phyloP scores from a whole-genome alignment of 2,113 vertebrate species.

The Hypocryptadius cinnamomeus region DNA sequence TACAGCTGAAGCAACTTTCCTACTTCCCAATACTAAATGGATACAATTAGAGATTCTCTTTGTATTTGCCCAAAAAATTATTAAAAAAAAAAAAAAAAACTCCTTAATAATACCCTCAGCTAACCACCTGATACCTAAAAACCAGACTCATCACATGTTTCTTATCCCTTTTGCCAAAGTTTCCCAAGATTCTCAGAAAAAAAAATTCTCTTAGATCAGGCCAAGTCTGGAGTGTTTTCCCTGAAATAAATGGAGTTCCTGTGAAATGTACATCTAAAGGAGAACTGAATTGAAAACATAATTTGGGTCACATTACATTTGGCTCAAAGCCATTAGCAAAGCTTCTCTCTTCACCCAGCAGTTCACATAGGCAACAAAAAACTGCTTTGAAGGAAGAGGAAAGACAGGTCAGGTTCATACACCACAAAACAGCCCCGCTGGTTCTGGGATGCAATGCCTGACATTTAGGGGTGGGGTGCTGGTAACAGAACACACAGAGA shows the following conservation, averaged over 20 bases:
- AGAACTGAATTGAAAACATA: background rate
- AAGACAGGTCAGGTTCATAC: background rate
- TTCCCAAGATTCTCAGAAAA: background rate
- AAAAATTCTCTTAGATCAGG: background rate
- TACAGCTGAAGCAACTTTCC: background rate
- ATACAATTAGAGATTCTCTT: background rate
- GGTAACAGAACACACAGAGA: background rate
- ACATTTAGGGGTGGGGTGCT: background rate
- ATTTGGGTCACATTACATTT: background rate
- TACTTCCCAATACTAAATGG: background rate
- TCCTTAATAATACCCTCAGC: background rate
- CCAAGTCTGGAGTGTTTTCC: background rate
- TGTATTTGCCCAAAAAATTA: background rate
- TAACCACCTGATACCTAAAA: background rate
- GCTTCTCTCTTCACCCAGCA: background rate
- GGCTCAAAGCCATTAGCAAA: background rate
- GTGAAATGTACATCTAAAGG: background rate
- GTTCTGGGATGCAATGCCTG: background rate
- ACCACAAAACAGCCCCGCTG: background rate
- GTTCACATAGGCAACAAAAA: background rate
- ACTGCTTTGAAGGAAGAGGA: background rate
- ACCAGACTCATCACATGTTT: background rate
- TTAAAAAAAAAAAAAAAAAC: background rate
- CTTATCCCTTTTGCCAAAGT: background rate
- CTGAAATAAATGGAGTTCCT: background rate